These are phyloP conservation scores for Cyclophora punctaria DNA, from an alignment of 2,888 invertebrate species.

Conservation along the genomic window DNA sequence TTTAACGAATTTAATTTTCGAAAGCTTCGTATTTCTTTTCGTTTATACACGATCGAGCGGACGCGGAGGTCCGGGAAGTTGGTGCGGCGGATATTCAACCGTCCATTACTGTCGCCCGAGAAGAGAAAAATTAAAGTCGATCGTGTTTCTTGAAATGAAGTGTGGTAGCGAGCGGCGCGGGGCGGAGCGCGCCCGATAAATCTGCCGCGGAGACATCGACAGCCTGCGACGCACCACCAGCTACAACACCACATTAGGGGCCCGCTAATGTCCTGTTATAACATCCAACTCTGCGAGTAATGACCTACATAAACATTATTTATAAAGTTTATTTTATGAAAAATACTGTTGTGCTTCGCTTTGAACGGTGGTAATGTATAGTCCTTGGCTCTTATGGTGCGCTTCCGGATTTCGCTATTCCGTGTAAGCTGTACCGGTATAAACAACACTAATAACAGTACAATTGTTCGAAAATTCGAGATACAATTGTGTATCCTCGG, in stretches of 20 bases:
- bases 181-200: slow-evolving; percentile 45
- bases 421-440: slow-evolving; percentile 1
- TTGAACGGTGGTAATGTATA: slow-evolving; percentile 12
- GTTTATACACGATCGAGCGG: slow-evolving; percentile 7
- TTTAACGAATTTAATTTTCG: slow-evolving; percentile 25
- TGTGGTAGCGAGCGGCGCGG: slow-evolving; percentile 19
- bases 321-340: slow-evolving; percentile 20
- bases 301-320: slow-evolving; percentile 22
- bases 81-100: slow-evolving; percentile 26
- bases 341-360: slow-evolving; percentile 12
- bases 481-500: slow-evolving; percentile 9
- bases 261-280: slow-evolving; percentile 46
- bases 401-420: too few species aligned
- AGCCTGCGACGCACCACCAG: slow-evolving; percentile 34
- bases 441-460: slow-evolving; percentile 1
- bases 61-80: slow-evolving; percentile 4
- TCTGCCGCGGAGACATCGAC: slow-evolving; percentile 45
- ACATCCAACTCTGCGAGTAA: slow-evolving; percentile 28
- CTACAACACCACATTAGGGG: slow-evolving; percentile 44
- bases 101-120: slow-evolving; percentile 30
- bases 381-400: slow-evolving; percentile 8
- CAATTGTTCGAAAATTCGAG: background rate
- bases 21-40: slow-evolving; percentile 14
- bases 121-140: slow-evolving; percentile 38
- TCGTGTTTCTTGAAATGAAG: slow-evolving; percentile 41